Percentiles rank a stretch among this genome's conserved stretches.
phyloP scores from a whole-genome alignment of 2,888 invertebrate species.

The Drosophila parthenogenetica region DNA sequence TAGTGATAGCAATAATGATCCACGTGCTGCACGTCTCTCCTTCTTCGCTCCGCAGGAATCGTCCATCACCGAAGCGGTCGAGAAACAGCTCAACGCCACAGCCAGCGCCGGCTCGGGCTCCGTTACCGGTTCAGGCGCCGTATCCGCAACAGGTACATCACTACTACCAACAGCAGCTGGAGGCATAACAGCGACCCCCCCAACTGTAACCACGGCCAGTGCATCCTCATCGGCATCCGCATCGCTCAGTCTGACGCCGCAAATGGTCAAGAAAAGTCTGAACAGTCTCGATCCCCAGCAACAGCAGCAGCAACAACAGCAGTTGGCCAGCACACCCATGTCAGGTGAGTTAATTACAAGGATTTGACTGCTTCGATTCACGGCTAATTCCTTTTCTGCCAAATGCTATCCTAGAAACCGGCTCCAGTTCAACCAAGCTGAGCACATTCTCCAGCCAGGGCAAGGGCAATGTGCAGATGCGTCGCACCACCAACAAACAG shows the following conservation, averaged over 20 bases:
- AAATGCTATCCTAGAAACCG: constrained; percentile 83
- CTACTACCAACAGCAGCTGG: constrained; percentile 5
- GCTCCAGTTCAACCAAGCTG: constrained; percentile 86
- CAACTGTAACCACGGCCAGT: constrained; percentile 86
- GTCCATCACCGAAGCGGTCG: constrained; percentile 91
- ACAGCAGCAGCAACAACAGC: constrained; percentile 80
- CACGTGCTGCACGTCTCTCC: constrained; percentile 83
- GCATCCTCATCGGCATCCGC: constrained; percentile 84
- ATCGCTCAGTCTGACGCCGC: constrained; percentile 84
- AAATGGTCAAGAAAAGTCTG: constrained; percentile 85
- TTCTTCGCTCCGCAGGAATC: constrained; percentile 85
- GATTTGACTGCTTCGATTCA: not conserved
- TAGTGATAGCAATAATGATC: constrained; percentile 83
- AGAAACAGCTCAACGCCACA: constrained; percentile 94
- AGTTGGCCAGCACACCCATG: constrained; percentile 84
- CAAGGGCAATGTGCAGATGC: constrained; percentile 91
- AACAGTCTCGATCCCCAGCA: constrained; percentile 59
- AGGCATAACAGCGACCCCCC: constrained; percentile 20
- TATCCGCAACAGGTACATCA: constrained; percentile 71
- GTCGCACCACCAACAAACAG: constrained; percentile 93
- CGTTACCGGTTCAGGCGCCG: constrained; percentile 29
- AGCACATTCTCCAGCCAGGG: constrained; percentile 88
- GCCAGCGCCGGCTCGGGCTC: constrained; percentile 79
- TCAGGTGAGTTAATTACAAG: constrained; percentile 78
- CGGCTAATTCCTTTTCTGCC: constrained; percentile 22